Percentiles rank a stretch among this genome's conserved stretches.
phyloP scores from a whole-genome alignment of 2,113 vertebrate species.

The Epinephelus lanceolatus region DNA sequence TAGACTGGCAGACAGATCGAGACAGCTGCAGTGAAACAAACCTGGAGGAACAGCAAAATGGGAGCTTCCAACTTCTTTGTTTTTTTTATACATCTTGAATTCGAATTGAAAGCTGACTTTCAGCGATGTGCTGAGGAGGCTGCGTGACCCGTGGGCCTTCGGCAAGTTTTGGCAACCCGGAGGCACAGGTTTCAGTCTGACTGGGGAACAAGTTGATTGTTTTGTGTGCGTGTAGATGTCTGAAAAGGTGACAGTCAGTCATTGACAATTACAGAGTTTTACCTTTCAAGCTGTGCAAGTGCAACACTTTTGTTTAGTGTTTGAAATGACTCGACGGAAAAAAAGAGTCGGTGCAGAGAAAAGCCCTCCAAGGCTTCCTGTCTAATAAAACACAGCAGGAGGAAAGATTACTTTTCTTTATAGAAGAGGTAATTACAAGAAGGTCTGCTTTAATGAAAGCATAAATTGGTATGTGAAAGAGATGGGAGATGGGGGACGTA shows the following conservation, averaged over 20 bases:
- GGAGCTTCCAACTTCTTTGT: slow-evolving; percentile 3
- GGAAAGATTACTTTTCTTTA: slow-evolving; percentile 60
- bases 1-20: slow-evolving; percentile 1
- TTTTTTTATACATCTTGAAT: slow-evolving; percentile 8
- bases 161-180: background rate
- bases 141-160: slow-evolving; percentile 13
- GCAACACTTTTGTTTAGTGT: slow-evolving; percentile 10
- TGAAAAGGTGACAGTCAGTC: slow-evolving; percentile 14
- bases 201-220: background rate
- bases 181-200: background rate
- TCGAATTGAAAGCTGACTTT: slow-evolving; percentile 30
- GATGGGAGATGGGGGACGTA: slow-evolving; percentile 16
- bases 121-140: background rate
- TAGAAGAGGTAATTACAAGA: slow-evolving; percentile 64
- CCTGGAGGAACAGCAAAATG: slow-evolving; percentile 5
- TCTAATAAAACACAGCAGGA: slow-evolving; percentile 62
- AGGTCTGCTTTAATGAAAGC: slow-evolving; percentile 61
- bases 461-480: slow-evolving; percentile 41
- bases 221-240: background rate
- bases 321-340: slow-evolving; percentile 3
- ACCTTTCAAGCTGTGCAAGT: background rate
- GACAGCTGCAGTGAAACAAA: slow-evolving; percentile 16
- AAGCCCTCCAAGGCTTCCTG: slow-evolving; percentile 49
- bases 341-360: background rate
- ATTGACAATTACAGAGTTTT: background rate